Base-by-base conservation (phyloP, 1,140 invertebrate genomes). In the Drosophila micromelanica region DNA sequence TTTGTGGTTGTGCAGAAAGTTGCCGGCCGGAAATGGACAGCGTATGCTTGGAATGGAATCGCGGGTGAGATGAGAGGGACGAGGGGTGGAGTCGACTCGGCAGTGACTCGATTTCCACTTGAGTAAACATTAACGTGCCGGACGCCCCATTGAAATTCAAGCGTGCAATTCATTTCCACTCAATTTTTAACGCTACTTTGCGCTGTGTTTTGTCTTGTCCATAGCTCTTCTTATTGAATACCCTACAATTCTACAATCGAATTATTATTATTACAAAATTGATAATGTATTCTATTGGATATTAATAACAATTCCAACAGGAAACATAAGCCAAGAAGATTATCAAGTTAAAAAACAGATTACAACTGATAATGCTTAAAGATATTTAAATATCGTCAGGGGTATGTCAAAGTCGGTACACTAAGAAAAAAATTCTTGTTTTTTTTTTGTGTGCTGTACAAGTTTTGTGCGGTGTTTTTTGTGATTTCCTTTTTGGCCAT, bases 131-230 rank as follows among this genome's bases (percentile, higher is more conserved):
- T 84, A 89, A 84, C 84, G 84, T 89, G 84, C 85, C 84, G 84
- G 79, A 89, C 84, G 79, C 69, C 63, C 76, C 79, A 89, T 89
- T 89, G 84, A 89, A 89, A 89, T 89, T 89, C 84, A 89, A 89
- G 84, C 84, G 84, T 79, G 84, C 84, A 89, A 89, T 89, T 89
- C 84, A 89, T 89, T 89, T 89, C 84, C 84, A 89, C 84, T 89
- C 89, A 89, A 89, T 89, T 89, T 89, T 89, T 79, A 89, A 89
- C 84, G 84, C 70, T 80, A 43, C 74, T 73, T 54, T 60, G 30
- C 45, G 67, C 52, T 55, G 8, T 35, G 68, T 37, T 46, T 48
- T 63, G 32, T 23, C 35, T 45, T 62, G 51, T 32, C 23, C 40
- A 9, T 7, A 55, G 37, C 15, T n/a, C 42, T 35, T 46, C 45